These are phyloP conservation scores for Mus musculus DNA, from an alignment of 2,113 vertebrate species.

Conservation along the genomic window DNA sequence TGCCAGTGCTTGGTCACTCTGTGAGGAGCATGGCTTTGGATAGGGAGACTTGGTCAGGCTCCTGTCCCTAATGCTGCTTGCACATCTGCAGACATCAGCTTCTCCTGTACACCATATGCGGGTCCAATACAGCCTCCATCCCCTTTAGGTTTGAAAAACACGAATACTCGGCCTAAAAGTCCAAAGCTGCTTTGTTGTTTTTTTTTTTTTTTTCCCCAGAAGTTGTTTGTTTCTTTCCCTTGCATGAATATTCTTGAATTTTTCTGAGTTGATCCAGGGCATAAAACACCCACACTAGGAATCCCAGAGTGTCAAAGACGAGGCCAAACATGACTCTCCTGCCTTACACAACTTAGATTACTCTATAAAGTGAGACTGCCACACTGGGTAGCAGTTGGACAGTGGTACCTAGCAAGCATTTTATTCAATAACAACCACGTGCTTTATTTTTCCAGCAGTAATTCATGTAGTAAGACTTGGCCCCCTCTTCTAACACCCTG, in stretches of 20 bases:
- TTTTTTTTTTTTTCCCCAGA: background rate
- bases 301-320: background rate
- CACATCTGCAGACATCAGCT: background rate
- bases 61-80: background rate
- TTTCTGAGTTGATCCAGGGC: background rate
- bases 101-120: background rate
- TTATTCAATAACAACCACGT: background rate
- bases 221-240: background rate
- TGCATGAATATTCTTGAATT: background rate
- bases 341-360: background rate
- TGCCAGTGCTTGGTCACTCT: background rate
- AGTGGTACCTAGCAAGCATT: background rate
- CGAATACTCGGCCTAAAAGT: background rate
- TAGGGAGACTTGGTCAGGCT: background rate
- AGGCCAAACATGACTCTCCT: background rate
- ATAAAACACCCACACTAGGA: constrained; percentile 52
- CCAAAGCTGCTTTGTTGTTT: background rate
- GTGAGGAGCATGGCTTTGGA: background rate
- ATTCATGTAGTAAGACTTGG: background rate
- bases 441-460: constrained; percentile 31
- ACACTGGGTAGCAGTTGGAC: background rate
- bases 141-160: background rate
- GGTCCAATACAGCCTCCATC: background rate
- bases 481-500: background rate
- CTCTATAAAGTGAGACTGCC: constrained; percentile 44